Conservation (phyloP, 1,140 invertebrate genomes). For the Drosophila littoralis region DNA sequence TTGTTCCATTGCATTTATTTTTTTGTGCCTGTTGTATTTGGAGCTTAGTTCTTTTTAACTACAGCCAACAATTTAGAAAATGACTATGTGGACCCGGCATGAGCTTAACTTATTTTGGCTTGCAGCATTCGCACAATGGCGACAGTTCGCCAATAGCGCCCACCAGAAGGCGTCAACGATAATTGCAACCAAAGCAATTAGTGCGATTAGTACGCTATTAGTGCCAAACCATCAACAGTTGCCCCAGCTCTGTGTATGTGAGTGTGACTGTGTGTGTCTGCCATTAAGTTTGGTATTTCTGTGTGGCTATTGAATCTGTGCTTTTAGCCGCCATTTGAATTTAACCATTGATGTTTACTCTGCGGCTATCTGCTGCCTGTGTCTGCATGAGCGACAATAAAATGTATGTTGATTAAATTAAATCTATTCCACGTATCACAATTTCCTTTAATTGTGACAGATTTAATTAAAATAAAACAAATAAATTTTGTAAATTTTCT, state of each 20-base stretch:
- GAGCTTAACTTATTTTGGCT: slow-evolving; percentile 59
- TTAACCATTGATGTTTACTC: slow-evolving; percentile 62
- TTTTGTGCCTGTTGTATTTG: neutral
- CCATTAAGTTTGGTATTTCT: slow-evolving; percentile 38
- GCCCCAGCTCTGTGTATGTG: slow-evolving; percentile 31
- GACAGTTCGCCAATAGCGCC: slow-evolving; percentile 13
- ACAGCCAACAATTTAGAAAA: slow-evolving; percentile 76
- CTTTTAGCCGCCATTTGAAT: slow-evolving; percentile 54
- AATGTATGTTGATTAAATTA: slow-evolving; percentile 55
- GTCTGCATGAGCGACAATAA: slow-evolving; percentile 24
- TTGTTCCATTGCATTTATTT: slow-evolving; percentile 36
- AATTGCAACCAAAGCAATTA: slow-evolving; percentile 81
- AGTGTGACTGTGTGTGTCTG: slow-evolving; percentile 22
- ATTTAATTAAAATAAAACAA: slow-evolving; percentile 2
- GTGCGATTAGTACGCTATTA: slow-evolving; percentile 80
- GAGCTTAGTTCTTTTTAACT: slow-evolving; percentile 48
- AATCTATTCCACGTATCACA: neutral
- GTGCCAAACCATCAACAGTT: slow-evolving; percentile 72
- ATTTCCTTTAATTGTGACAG: neutral
- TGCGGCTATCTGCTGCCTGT: slow-evolving; percentile 33
- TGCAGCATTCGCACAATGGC: slow-evolving; percentile 29
- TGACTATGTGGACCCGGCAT: slow-evolving; percentile 43
- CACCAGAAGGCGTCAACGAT: slow-evolving; percentile 59
- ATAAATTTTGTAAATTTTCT: neutral
- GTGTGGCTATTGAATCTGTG: slow-evolving; percentile 26